phyloP scores from a whole-genome alignment of 2,797 vertebrate genomes.

The Phataginus tetradactyla region DNA sequence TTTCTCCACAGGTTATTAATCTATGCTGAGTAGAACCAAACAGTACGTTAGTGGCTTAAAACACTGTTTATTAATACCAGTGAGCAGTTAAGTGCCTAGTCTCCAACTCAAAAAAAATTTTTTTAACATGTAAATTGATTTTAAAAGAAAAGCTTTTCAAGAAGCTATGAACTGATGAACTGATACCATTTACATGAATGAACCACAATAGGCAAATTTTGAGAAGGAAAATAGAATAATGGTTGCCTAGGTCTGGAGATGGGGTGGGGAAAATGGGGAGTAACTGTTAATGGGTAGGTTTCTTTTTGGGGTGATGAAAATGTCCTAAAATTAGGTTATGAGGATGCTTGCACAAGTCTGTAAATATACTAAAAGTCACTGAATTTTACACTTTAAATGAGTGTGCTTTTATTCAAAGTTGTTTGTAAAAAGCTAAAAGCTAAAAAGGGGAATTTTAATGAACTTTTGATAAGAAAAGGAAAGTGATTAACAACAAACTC shows the following conservation, averaged over 20 bases:
- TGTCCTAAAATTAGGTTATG: conserved; percentile 37
- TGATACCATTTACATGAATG: conserved; percentile 11
- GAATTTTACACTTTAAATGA: conserved; percentile 29
- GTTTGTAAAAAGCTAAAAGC: conserved; percentile 33
- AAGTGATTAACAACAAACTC: conserved; percentile 46
- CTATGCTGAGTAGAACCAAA: conserved; percentile 37
- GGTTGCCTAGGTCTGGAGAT: neutral
- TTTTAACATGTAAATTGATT: conserved; percentile 34
- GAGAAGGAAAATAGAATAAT: conserved; percentile 36
- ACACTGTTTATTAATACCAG: neutral
- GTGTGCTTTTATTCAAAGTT: conserved; percentile 3
- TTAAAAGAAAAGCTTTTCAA: conserved; percentile 55
- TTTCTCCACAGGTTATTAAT: conserved; percentile 12
- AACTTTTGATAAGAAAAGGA: conserved; percentile 38
- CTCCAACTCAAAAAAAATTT: neutral
- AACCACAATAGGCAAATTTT: neutral
- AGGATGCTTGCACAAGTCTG: neutral
- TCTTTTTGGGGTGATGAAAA: neutral
- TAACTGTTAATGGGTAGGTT: neutral
- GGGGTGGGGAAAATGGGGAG: neutral
- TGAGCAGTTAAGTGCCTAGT: conserved; percentile 3
- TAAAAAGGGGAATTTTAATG: conserved; percentile 32
- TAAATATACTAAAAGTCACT: neutral
- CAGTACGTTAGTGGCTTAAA: conserved; percentile 28
- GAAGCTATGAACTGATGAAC: neutral